Evolutionary conservation across 2,888 invertebrate genomes (phyloP), one percentile per base, ranked within the genome.

Genomic region (Opisthograptis luteolata): DNA sequence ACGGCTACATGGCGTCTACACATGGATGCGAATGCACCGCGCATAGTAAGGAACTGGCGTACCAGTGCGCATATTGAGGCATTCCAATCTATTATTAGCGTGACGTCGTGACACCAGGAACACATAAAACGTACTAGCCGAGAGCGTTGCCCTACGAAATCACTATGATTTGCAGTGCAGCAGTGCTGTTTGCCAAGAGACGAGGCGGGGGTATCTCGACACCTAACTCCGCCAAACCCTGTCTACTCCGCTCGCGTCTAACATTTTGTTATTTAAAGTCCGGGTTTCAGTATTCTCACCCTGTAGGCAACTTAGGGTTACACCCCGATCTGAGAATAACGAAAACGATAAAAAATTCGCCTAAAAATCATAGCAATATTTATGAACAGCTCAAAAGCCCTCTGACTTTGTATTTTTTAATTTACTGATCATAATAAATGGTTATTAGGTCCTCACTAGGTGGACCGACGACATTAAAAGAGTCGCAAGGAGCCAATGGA

Each of bases 71-170:
- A 76, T 76, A 81, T 85, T 81, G 81, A 83, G 75, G 72, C 84
- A 86, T 88, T 87, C 81, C 85, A 82, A 84, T 86, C 88, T 89
- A 89, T 88, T 88, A 88, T 84, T 89, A 87, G 49, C 32, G 77
- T 79, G 81, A 84, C 81, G 81, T 79, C 77, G 84, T 86, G 88
- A 88, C 89, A 89, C 83, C 82, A 88, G 90, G 87, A 89, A 88
- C 84, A 86, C 82, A 87, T 86, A 85, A 86, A 87, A 85, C 76
- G 83, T 81, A 79, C 71, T 72, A 74, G 68, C 65, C 70, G 79
- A 78, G 89, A 78, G 82, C 89, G 78, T 84, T 87, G 88, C 88
- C 90, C 89, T 81, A 76, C 80, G 83, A 83, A 86, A 82, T 83
- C 77, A 66, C 73, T 85, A 84, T 86, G 87, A 89, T 89, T 87